Base-by-base conservation (phyloP, 1,140 invertebrate genomes). In the Drosophila sp. region DNA sequence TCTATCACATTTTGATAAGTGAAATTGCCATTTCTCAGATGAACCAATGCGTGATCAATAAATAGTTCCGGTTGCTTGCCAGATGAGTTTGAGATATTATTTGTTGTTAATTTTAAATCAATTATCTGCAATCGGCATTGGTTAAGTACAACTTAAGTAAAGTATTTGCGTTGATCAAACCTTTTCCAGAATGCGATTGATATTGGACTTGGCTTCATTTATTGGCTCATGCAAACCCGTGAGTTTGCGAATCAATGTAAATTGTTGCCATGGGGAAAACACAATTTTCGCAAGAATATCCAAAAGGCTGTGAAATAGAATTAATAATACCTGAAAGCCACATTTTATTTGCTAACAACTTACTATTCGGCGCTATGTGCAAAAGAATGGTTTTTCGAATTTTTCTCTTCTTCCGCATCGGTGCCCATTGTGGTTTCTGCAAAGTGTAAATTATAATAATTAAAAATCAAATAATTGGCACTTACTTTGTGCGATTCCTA, bases 391-490 rank as follows among this genome's bases (percentile, higher is more conserved):
- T 58, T 70, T 2, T 41, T 29, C 25, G 44, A 55, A 40, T 55
- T 61, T 58, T 60, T 6, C 3, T 76, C 64, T 11, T 68, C 17
- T 1, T 66, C 44, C 0, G 72, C 56, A 63, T 76, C 50, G 23
- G 56, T 54, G 1, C 87, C 82, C 67, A 90, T 78, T 0, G 80
- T 89, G 1, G 84, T 85, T 60, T 79, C 87, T 90, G 23, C 7
- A 11, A 0, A 32, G 1, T 17, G 10, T 41, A 29, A 11, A 3
- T 10, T 4, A 1, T 23, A 6, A 1, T 6, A 17, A 17, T 17
- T 17, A 29, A 4, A 32, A 1, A 38, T 29, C 32, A 0, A 38
- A 30, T 23, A 38, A 23, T 4, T 8, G 1, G n/a, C 0, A 60
- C 82, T 80, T 67, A 90, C 89, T 69, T 17, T 44, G 62, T 0